Evolutionary conservation across 1,140 invertebrate genomes (phyloP), one percentile per base, ranked within the genome.

Genomic region (Atta texana): DNA sequence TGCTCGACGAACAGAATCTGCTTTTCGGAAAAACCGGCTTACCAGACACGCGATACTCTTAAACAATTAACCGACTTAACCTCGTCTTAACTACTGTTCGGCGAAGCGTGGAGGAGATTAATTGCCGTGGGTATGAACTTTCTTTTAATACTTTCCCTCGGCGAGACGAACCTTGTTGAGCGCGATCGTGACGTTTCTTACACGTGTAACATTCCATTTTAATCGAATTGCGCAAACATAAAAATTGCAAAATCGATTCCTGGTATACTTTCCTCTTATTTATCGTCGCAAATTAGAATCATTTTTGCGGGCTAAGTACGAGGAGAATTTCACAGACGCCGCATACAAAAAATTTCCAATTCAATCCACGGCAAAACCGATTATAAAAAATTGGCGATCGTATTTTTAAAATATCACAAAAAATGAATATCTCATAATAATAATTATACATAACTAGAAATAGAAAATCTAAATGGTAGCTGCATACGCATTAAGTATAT

Each of bases 101-200:
- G 0, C 53, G 24, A 82, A 61, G 24, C 57, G 24, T 10, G 18
- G 24, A 14, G 24, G 34, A 74, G 55, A 74, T 82, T 61, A 82
- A 82, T 82, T 82, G 39, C 39, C 55, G 68, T 49, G 55, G 12
- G 77, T 81, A 74, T 21, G 14, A 61, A 74, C 55, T 74, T 74
- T 82, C 80, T 74, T 82, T 61, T 18, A 31, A 81, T 6, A 71
- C 77, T 71, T 81, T 81, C 55, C 24, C 69, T 49, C 34, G 21
- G 39, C 34, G 51, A 28, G 24, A 28, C n/a, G 34, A 31, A 14
- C n/a, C 28, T 49, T 12, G 59, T 10, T 28, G 55, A 24, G 59
- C 12, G 57, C 39, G 18, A 78, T 51, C 44, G 49, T 49, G 51
- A 72, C 53, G 69, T 81, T 44, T 81, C n/a, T 59, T 16, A 31